Base-by-base conservation (phyloP, 2,113 vertebrate genomes). In the Empidonax alnorum region DNA sequence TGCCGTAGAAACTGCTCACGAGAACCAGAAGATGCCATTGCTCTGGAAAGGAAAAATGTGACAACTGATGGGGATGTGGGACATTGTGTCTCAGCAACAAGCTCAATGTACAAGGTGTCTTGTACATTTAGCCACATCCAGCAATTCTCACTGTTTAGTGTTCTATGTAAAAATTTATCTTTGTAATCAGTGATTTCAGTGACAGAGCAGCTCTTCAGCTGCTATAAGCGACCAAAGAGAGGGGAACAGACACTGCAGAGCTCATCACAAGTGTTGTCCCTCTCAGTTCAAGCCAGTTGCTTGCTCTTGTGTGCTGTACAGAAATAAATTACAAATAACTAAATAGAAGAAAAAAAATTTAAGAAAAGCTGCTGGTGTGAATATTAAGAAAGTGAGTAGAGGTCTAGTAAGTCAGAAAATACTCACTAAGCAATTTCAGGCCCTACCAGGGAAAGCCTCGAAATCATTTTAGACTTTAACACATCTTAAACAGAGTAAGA, bases 1-100 rank as follows among this genome's bases (percentile, higher is more conserved):
- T 99, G 99, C 65, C 99, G 97, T 72, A 99, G 97, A 95, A 99
- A 99, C 97, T 99, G 99, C 77, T 99, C 99, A 89, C 98, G 99
- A 55, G 99, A 97, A 74, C 99, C 98, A 31, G 99, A 97, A 5
- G 99, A 99, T 8, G 99, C 98, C 99, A 99, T 99, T 46, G 99
- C 99, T 96, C 99, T 99, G 96, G 53, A 98, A 92, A 97, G 22
- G 53, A 65, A 49, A 72, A 35, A 67, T 8, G 9, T 7, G 75
- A 7, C 46, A 85, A 52, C 27, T 58, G 49, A 37, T 42, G 56
- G 30, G 46, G 14, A 58, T 35, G 76, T 28, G 66, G 42, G 86
- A 47, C 17, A 84, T 30, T 0, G 7, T 7, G 35, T n/a, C 56
- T 80, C 72, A 74, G 30, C 56, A 69, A 42, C 53, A 39, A 28